Percentiles rank a stretch among this genome's conserved stretches.
Evolutionary conservation across 2,113 vertebrate genomes (phyloP).

Genomic region (Oncorhynchus kisutch): DNA sequence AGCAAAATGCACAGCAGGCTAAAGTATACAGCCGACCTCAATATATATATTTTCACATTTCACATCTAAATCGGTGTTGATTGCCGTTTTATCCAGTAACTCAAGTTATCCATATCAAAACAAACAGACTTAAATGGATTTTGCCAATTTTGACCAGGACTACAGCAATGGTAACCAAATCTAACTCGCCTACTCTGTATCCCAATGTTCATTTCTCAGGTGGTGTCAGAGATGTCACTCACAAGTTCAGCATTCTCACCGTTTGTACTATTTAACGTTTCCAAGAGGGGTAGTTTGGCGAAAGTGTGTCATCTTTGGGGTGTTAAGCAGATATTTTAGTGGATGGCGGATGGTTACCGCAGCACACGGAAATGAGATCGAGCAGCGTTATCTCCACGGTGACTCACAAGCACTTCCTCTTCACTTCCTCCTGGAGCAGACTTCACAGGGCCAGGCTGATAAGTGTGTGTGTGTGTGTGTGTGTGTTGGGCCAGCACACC

Average conservation of each 20-base stretch:
- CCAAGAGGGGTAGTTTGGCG: conserved; percentile 31
- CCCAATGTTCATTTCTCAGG: too few species aligned
- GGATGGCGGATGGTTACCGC: conserved; percentile 31
- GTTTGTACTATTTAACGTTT: background rate
- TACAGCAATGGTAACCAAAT: background rate
- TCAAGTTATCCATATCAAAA: background rate
- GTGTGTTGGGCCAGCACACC: conserved; percentile 11
- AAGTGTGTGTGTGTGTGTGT: conserved; percentile 13
- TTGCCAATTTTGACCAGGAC: background rate
- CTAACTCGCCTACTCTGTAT: background rate
- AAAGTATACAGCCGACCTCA: background rate
- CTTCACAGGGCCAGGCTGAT: conserved; percentile 38
- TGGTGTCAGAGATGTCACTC: background rate
- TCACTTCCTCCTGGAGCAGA: conserved; percentile 42
- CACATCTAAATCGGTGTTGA: too few species aligned
- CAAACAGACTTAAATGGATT: background rate
- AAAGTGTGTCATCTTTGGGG: conserved; percentile 7
- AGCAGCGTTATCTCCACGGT: conserved; percentile 51
- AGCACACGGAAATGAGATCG: conserved; percentile 23
- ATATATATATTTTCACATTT: background rate
- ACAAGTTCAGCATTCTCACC: background rate
- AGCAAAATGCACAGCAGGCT: conserved; percentile 6
- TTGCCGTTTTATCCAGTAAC: background rate
- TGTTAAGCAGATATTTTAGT: background rate
- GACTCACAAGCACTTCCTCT: conserved; percentile 43